These are phyloP conservation scores for Dolichoris vasculosae DNA, from an alignment of 1,140 invertebrate species.

Conservation along the genomic window DNA sequence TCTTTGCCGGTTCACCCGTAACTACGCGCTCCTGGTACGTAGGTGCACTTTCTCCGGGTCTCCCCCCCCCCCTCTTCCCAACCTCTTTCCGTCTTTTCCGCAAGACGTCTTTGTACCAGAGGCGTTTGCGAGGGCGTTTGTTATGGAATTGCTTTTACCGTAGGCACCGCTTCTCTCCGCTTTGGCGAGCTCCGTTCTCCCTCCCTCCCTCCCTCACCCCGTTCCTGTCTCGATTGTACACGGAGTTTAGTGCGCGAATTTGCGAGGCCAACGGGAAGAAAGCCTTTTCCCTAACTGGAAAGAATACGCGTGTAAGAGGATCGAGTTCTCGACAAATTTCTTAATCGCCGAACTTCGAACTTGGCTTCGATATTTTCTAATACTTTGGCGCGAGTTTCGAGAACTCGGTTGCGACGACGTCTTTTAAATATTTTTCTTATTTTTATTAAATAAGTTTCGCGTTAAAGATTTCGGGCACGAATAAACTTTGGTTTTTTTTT, in stretches of 20 bases:
- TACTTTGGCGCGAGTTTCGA: neutral
- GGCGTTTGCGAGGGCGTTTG: conserved; percentile 31
- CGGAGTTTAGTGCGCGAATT: conserved; percentile 40
- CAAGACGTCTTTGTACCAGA: conserved; percentile 30
- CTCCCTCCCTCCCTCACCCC: conserved; percentile 38
- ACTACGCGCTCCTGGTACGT: conserved; percentile 29
- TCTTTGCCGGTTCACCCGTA: neutral
- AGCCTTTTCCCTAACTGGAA: conserved; percentile 8
- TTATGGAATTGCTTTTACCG: conserved; percentile 51
- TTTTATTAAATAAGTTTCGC: neutral
- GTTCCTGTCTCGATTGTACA: conserved; percentile 49
- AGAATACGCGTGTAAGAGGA: conserved; percentile 7
- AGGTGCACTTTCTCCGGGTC: conserved; percentile 33
- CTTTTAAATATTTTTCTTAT: neutral
- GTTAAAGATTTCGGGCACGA: neutral
- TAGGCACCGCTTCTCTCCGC: conserved; percentile 20
- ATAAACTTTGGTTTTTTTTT: neutral
- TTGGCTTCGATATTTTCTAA: neutral
- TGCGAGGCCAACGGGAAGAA: conserved; percentile 8
- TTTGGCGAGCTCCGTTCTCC: neutral
- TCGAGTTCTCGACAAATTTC: conserved; percentile 7
- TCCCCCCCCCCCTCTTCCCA: neutral
- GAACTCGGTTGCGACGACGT: neutral
- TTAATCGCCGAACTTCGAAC: conserved; percentile 8
- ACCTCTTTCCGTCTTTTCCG: neutral